Evolutionary conservation across 2,797 vertebrate genomes (phyloP).

Genomic region (Tapirus indicus): DNA sequence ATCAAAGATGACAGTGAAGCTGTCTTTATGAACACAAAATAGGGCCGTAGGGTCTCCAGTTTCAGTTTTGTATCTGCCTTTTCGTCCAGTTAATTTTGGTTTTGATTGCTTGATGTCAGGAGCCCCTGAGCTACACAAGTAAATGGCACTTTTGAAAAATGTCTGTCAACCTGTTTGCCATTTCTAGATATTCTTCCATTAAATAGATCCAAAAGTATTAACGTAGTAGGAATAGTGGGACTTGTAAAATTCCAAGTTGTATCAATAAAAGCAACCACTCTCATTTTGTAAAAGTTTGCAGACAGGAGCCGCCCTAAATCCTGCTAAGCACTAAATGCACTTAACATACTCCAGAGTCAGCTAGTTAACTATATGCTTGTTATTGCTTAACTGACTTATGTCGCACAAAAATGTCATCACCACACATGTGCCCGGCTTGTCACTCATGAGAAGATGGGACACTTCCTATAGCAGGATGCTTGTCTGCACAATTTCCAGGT

Average conservation of each 20-base stretch:
- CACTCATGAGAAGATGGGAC: fast-evolving
- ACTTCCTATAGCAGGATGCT: background rate
- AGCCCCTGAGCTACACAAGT: background rate
- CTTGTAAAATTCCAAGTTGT: background rate
- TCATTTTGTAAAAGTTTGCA: fast-evolving
- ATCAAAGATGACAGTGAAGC: fast-evolving
- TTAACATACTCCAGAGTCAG: fast-evolving
- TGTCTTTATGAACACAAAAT: background rate
- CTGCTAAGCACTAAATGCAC: fast-evolving
- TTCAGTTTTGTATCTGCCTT: background rate
- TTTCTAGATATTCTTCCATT: background rate
- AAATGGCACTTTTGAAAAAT: background rate
- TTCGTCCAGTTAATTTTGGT: background rate
- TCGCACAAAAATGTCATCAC: background rate
- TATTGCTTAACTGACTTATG: too few species aligned
- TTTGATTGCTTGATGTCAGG: background rate
- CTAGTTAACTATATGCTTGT: background rate
- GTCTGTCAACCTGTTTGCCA: background rate
- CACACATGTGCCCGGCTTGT: fast-evolving
- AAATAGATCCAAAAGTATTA: background rate
- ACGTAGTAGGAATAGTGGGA: background rate
- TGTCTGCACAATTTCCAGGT: background rate
- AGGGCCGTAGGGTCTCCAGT: background rate
- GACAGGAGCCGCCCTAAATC: fast-evolving
- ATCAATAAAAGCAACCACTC: fast-evolving